Evolutionary conservation across 2,113 vertebrate species (phyloP), one percentile per base, ranked within the genome.

Genomic region (Dicerorhinus sumatrensis): DNA sequence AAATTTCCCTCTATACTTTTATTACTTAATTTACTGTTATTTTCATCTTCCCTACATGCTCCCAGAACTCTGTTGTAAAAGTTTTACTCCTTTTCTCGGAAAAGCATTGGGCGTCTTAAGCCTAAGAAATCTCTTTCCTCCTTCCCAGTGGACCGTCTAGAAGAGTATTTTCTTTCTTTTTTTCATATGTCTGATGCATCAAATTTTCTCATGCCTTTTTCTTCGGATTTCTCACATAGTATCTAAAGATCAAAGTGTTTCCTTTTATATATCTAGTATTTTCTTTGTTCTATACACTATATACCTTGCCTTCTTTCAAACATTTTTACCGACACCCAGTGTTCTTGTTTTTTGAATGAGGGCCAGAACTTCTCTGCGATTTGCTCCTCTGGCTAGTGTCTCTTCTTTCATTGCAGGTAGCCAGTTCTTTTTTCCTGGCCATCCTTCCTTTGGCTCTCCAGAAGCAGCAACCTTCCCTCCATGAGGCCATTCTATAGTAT

Each of bases 221-320:
- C 31, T 8, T 2, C 80, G 91, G 54, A 70, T 60, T 94, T 95
- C 46, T 96, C 56, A 46, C 18, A 2, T n/a, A n/a, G 14, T 8
- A 14, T 63, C 54, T 86, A 36, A 58, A 88, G 63, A 84, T 95
- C 89, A 95, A 75, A 76, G 60, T 29, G 20, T 73, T 72, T 84
- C 14, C 20, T 25, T 39, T 84, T 56, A 51, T 69, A 31, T 6
- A 31, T 6, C 25, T 21, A 23, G 73, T 75, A 42, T 67, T 70
- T 54, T 60, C 60, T 70, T 70, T 46, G 10, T 67, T 88, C n/a
- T 69, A 0, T 76, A 27, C 18, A 10, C 11, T 29, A 0, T 23
- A 8, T 13, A 27, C 27, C 39, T 69, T 51, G 48, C 2, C 18
- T 69, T 80, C 23, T 72, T 91, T 84, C 18, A 33, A 33, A 39